Percentiles rank a stretch among this genome's conserved stretches.
Conservation (phyloP, 2,113 vertebrate genomes). For the Ploceus nigricollis region DNA sequence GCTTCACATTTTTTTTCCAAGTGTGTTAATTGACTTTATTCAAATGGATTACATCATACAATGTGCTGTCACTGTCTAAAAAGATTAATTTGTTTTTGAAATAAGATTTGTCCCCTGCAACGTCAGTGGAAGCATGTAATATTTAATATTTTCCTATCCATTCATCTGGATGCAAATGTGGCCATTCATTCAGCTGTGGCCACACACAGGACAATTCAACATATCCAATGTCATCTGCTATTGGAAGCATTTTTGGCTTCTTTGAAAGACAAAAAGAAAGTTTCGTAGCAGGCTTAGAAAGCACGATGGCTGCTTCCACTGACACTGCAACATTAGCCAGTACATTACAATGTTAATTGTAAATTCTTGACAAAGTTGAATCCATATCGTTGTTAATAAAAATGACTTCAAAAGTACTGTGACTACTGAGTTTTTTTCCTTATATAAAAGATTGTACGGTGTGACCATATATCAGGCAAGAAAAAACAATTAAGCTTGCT, state of each 20-base stretch:
- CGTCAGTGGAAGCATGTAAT: conserved; percentile 47
- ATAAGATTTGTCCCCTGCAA: conserved; percentile 24
- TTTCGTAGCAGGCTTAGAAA: neutral
- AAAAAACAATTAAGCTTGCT: neutral
- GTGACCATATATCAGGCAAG: neutral
- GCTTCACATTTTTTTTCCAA: conserved; percentile 32
- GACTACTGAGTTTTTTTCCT: neutral
- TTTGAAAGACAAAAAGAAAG: neutral
- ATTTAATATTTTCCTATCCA: neutral
- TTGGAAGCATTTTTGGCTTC: conserved; percentile 23
- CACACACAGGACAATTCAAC: neutral
- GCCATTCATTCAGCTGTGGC: neutral
- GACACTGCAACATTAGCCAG: conserved; percentile 57
- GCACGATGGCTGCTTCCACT: conserved; percentile 44
- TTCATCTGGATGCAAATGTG: conserved; percentile 7
- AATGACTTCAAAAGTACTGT: conserved; percentile 29
- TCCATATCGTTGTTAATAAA: conserved; percentile 75
- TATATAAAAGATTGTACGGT: neutral
- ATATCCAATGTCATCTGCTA: neutral
- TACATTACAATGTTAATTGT: conserved; percentile 65
- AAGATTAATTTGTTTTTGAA: conserved; percentile 33
- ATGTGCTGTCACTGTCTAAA: conserved; percentile 43
- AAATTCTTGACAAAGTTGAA: conserved; percentile 67
- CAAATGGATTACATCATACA: conserved; percentile 41
- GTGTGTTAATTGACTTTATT: conserved; percentile 48